These are phyloP conservation scores for Drosophila mettleri DNA, from an alignment of 2,888 invertebrate genomes.

Conservation along the genomic window DNA sequence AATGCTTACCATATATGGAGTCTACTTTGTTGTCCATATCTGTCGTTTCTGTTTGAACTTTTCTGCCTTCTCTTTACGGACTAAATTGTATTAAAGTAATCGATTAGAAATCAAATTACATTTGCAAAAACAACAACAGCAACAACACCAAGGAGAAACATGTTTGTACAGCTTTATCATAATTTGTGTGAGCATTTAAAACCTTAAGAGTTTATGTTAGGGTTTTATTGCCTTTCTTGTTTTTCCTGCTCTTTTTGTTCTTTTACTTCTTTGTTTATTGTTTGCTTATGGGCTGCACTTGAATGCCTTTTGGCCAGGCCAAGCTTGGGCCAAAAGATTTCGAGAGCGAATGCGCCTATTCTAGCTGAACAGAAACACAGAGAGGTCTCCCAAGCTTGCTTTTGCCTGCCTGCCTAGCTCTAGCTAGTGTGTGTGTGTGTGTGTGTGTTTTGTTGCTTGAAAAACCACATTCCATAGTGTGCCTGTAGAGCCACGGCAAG, in stretches of 20 bases:
- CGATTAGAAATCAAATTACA: neutral
- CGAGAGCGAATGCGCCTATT: constrained; percentile 28
- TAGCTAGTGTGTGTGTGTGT: constrained; percentile 21
- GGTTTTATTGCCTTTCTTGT: constrained; percentile 11
- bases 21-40: constrained; percentile 2
- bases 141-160: neutral
- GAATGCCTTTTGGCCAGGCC: constrained; percentile 29
- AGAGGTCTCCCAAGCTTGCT: constrained; percentile 34
- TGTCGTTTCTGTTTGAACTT: constrained; percentile 3
- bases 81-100: constrained; percentile 1
- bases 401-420: constrained; percentile 28
- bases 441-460: constrained; percentile 65
- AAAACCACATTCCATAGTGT: constrained; percentile 80
- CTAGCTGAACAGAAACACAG: constrained; percentile 38
- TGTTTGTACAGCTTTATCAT: neutral
- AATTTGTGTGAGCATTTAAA: constrained; percentile 7
- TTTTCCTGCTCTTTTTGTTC: constrained; percentile 11
- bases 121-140: neutral
- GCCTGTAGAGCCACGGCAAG: constrained; percentile 48
- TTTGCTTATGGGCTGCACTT: constrained; percentile 26
- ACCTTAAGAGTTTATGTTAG: constrained; percentile 1
- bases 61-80: constrained; percentile 4
- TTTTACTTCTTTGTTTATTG: constrained; percentile 9
- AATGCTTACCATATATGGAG: neutral
- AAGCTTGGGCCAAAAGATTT: constrained; percentile 33